Percentiles rank a stretch among this genome's conserved stretches.
These are phyloP conservation scores for Microcebus jonahi DNA, from an alignment of 2,113 vertebrate genomes.

Conservation along the genomic window DNA sequence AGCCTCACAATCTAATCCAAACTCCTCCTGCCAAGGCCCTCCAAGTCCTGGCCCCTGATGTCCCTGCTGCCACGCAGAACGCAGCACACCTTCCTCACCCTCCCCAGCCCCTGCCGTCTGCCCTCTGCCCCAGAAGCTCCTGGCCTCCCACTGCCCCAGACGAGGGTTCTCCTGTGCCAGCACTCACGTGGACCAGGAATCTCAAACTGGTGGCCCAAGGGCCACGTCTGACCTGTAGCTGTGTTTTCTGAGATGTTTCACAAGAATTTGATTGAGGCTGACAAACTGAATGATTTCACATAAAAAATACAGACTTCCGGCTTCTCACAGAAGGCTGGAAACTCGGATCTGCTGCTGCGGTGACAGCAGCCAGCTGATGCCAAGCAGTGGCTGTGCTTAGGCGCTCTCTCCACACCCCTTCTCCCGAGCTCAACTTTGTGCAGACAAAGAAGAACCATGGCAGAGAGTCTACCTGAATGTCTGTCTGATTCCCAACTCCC, in stretches of 20 bases:
- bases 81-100: background rate
- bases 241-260: background rate
- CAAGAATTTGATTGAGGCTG: constrained; percentile 8
- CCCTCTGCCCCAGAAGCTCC: background rate
- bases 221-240: background rate
- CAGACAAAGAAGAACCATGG: background rate
- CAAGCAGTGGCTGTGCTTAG: background rate
- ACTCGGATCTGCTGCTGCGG: background rate
- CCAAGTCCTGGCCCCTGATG: background rate
- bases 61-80: background rate
- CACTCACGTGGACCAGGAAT: background rate
- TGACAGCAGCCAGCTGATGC: background rate
- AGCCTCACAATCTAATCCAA: background rate
- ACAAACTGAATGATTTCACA: background rate
- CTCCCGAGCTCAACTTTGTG: background rate
- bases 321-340: background rate
- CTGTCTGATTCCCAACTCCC: background rate
- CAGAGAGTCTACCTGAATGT: background rate
- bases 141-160: background rate
- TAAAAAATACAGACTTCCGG: background rate
- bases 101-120: no score
- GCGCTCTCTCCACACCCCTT: background rate
- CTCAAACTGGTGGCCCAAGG: background rate
- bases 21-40: background rate
- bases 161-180: background rate